Conservation (phyloP, 2,113 vertebrate species). For the Boulengeromyrus knoepffleri region DNA sequence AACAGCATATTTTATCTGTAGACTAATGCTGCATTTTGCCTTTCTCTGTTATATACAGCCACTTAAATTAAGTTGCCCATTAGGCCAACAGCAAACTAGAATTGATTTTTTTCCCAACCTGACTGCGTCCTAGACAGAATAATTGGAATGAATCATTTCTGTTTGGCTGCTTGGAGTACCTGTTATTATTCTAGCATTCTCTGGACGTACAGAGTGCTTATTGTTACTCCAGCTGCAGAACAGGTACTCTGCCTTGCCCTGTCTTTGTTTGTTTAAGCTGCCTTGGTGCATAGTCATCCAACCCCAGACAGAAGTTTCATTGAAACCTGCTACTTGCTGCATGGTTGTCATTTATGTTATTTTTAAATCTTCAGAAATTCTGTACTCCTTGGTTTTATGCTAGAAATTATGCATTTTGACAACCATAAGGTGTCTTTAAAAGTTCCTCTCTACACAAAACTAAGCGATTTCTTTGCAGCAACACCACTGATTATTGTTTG, state of each 20-base stretch:
- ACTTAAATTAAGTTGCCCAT: neutral
- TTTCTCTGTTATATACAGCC: neutral
- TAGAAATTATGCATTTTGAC: neutral
- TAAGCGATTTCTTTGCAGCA: neutral
- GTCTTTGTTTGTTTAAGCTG: neutral
- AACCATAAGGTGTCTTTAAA: neutral
- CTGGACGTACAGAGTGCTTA: neutral
- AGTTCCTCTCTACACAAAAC: neutral
- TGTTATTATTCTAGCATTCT: neutral
- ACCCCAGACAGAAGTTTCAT: neutral
- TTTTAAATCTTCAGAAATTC: neutral
- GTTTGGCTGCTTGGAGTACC: neutral
- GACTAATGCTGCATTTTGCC: neutral
- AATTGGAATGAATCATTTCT: neutral
- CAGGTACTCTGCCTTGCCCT: neutral
- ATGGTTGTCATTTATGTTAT: neutral
- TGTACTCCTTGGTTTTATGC: neutral
- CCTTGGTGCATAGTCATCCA: neutral
- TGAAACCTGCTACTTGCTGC: neutral
- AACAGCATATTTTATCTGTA: neutral
- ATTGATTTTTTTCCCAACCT: neutral
- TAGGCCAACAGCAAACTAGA: neutral
- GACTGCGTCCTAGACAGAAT: neutral
- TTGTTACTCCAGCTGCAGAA: neutral
- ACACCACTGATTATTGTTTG: neutral